A percentile compares a stretch with the other conserved stretches of the same genome.
These are phyloP conservation scores for Oxyura jamaicensis DNA, from an alignment of 2,113 vertebrate genomes.

Conservation along the genomic window DNA sequence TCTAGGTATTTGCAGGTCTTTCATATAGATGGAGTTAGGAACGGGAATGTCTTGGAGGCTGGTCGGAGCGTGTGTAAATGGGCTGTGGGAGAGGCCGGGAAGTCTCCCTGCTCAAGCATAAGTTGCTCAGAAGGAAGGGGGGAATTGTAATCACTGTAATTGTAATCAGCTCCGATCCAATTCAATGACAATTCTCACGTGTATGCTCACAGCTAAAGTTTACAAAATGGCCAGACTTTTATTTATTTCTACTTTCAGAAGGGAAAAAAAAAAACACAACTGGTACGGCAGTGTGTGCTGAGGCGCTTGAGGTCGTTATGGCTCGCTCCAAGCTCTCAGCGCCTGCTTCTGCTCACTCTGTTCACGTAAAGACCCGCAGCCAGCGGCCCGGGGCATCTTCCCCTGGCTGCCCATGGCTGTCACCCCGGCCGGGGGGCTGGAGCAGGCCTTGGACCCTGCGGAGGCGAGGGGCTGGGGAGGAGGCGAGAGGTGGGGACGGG, in stretches of 20 bases:
- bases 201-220: neutral
- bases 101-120: neutral
- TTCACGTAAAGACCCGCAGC: too few species aligned
- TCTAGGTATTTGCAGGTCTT: neutral
- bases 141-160: neutral
- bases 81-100: neutral
- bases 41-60: neutral
- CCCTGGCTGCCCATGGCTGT: neutral
- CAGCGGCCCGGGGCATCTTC: too few species aligned
- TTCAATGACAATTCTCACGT: neutral
- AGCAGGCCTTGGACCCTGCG: too few species aligned
- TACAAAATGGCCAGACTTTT: neutral
- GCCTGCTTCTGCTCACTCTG: neutral
- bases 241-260: neutral
- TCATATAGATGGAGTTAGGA: neutral
- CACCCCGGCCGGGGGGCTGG: neutral
- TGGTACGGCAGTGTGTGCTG: neutral
- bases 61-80: neutral
- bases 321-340: neutral
- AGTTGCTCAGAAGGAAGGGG: neutral
- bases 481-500: constrained; percentile 3
- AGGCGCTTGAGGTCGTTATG: neutral
- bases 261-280: neutral
- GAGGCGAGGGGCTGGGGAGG: neutral
- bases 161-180: neutral